Conservation (phyloP, 2,888 invertebrate genomes). For the Pheosia gnoma region DNA sequence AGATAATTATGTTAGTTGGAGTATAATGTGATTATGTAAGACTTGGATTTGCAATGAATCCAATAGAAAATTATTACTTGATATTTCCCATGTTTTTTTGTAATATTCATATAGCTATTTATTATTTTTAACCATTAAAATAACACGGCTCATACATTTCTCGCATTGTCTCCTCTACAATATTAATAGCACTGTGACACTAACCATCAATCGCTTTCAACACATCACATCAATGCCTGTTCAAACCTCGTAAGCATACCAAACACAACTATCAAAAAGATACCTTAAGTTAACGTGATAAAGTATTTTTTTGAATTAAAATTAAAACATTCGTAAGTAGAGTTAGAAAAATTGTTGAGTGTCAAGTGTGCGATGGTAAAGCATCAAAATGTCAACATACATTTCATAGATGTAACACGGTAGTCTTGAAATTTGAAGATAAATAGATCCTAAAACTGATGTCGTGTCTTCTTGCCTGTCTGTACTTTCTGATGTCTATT, state of each 20-base stretch:
- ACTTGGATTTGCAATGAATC: no score
- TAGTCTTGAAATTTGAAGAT: constrained; percentile 9
- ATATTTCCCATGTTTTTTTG: no score
- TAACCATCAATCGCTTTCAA: constrained; percentile 42
- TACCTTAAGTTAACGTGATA: background rate
- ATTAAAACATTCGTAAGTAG: background rate
- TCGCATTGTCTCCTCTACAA: constrained; percentile 17
- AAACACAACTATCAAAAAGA: background rate
- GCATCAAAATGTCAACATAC: constrained; percentile 10
- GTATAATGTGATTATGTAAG: no score
- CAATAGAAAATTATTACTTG: no score
- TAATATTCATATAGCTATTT: no score
- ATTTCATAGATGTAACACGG: background rate
- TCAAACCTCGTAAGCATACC: constrained; percentile 9
- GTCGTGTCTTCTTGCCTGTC: background rate
- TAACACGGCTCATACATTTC: constrained; percentile 7
- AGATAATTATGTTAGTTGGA: no score
- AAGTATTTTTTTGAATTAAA: background rate
- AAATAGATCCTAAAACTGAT: background rate
- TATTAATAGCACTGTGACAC: constrained; percentile 45
- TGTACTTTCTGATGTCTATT: background rate
- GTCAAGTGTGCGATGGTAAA: constrained; percentile 8
- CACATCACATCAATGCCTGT: constrained; percentile 7
- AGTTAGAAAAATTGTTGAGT: constrained; percentile 8
- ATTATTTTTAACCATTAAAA: background rate